Evolutionary conservation across 2,113 vertebrate genomes (phyloP).

Genomic region (Prolemur simus): DNA sequence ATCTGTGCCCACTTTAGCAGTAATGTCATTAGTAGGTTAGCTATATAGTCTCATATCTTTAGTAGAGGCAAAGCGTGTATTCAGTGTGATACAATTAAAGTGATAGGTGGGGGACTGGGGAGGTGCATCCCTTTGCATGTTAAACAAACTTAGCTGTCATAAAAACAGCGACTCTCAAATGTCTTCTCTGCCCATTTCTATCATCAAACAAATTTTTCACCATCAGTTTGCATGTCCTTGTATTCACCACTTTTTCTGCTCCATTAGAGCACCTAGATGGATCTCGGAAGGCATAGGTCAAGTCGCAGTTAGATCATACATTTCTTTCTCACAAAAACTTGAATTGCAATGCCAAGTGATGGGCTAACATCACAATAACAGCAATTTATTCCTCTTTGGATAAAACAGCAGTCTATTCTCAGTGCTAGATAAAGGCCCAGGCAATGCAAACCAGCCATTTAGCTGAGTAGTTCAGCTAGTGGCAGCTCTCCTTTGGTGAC

Average conservation of each 20-base stretch:
- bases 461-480: slow-evolving; percentile 84
- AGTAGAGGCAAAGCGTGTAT: not conserved
- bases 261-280: slow-evolving; percentile 89
- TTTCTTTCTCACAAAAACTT: slow-evolving; percentile 90
- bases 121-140: slow-evolving; percentile 64
- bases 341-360: slow-evolving; percentile 91
- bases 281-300: slow-evolving; percentile 87
- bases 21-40: slow-evolving; percentile 59
- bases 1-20: slow-evolving; percentile 63
- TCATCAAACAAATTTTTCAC: slow-evolving; percentile 83
- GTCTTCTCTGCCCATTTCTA: slow-evolving; percentile 74
- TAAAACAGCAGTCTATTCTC: slow-evolving; percentile 90
- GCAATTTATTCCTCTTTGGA: slow-evolving; percentile 91
- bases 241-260: slow-evolving; percentile 86
- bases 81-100: slow-evolving; percentile 59
- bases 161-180: slow-evolving; percentile 71
- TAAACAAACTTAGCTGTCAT: slow-evolving; percentile 76
- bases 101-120: not conserved
- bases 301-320: slow-evolving; percentile 90
- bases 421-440: slow-evolving; percentile 88
- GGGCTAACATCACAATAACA: slow-evolving; percentile 92
- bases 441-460: slow-evolving; percentile 90
- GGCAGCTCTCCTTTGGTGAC: slow-evolving; percentile 80
- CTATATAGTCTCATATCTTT: not conserved
- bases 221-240: slow-evolving; percentile 84